These are phyloP conservation scores for Parauchenoglanis ngamensis DNA, from an alignment of 2,797 vertebrate genomes.

Conservation along the genomic window DNA sequence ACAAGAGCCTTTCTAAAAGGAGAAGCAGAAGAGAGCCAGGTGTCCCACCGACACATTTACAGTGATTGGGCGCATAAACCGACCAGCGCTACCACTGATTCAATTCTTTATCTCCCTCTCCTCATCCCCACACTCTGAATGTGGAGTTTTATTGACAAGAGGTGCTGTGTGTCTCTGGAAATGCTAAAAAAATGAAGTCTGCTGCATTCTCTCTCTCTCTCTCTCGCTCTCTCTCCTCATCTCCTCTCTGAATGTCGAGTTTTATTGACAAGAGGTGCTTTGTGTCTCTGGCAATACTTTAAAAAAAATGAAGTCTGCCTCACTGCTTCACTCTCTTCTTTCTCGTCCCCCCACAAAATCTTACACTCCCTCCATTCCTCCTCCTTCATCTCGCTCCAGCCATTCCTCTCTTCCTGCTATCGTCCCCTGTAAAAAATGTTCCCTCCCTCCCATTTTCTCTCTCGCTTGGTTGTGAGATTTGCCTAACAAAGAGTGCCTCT, in stretches of 20 bases:
- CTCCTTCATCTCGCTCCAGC: conserved; percentile 63
- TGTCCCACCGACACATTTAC: conserved; percentile 52
- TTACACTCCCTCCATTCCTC: conserved; percentile 58
- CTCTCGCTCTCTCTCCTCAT: conserved; percentile 55
- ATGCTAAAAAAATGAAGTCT: conserved; percentile 40
- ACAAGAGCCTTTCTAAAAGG: conserved; percentile 41
- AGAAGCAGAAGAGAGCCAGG: conserved; percentile 50
- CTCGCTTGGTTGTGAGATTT: conserved; percentile 75
- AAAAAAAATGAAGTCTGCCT: conserved; percentile 43
- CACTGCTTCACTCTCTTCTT: conserved; percentile 46
- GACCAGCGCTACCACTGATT: neutral
- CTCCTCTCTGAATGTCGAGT: conserved; percentile 48
- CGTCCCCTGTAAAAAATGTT: conserved; percentile 72
- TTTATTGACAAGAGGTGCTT: conserved; percentile 51
- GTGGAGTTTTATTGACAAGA: conserved; percentile 51
- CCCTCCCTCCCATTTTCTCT: conserved; percentile 59
- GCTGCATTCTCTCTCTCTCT: conserved; percentile 51
- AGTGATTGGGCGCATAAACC: conserved; percentile 1
- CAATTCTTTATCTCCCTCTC: conserved; percentile 22
- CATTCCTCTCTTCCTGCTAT: conserved; percentile 66
- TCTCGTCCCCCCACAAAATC: conserved; percentile 45
- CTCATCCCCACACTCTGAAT: conserved; percentile 40
- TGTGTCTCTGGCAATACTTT: conserved; percentile 35
- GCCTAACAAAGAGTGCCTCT: conserved; percentile 85
- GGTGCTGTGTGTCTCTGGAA: conserved; percentile 35